Evolutionary conservation across 2,797 vertebrate species (phyloP), one percentile per base, ranked within the genome.

Genomic region (Rhinophrynus dorsalis): DNA sequence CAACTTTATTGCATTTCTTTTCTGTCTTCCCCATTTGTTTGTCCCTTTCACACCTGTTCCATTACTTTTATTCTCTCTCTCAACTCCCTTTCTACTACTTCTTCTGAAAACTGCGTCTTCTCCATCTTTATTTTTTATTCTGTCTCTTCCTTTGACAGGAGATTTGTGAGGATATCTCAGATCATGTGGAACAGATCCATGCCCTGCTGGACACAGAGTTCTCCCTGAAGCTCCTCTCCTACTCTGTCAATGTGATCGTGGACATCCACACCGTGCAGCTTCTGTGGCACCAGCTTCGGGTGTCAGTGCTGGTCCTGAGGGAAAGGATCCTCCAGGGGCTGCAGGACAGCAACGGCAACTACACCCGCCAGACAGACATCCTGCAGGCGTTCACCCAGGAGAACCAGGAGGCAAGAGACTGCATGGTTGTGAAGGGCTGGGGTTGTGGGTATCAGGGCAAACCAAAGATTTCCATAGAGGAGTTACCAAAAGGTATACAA

Each of bases 261-360:
- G 97, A 99, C 85, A 98, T 99, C 80, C 93, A 95, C 23, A 93
- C 93, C 0, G 97, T 98, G 52, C 97, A 99, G 84, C 89, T 99
- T 24, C 92, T 99, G 76, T 99, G 97, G 97, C 96, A 98, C 75
- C 97, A 98, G 88, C 92, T 99, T 10, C 90, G 97, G 13, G 97
- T 99, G 51, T 98, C 97, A 0, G 96, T 98, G 62, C 89, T 99
- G 75, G 97, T 99, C 74, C 88, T 99, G 78, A 93, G 95, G 75
- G 97, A 99, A 59, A 91, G 97, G 26, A 96, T 99, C 76, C 90
- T 99, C 17, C 96, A 97, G 83, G 93, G 96, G 20, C 88, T 99
- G 9, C 97, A 98, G 85, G 97, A 99, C 71, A 91, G 96, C 83
- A 99, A 99, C 92, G 97, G 97, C 57, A 99, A 99, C 90, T 98